Percentiles rank a stretch among this genome's conserved stretches.
Evolutionary conservation across 2,888 invertebrate genomes (phyloP).

Genomic region (Agrotis segetum): DNA sequence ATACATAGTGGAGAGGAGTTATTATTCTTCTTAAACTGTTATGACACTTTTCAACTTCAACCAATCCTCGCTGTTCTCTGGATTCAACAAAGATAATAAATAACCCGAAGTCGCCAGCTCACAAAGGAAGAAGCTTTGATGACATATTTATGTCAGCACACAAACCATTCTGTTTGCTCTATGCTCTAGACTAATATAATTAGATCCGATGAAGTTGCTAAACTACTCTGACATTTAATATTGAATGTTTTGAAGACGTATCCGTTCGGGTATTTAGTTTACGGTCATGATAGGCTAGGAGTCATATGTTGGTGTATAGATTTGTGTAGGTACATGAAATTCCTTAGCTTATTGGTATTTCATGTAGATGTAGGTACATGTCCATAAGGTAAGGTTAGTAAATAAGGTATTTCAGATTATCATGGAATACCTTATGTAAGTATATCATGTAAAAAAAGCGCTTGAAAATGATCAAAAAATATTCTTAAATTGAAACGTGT

Average conservation of each 20-base stretch:
- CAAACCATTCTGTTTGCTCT: conserved; percentile 29
- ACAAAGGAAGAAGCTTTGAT: conserved; percentile 48
- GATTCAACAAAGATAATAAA: conserved; percentile 35
- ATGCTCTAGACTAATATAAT: conserved; percentile 35
- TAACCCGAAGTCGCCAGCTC: conserved; percentile 21
- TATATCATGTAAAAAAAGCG: no score
- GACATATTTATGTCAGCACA: conserved; percentile 50
- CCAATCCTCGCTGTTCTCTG: conserved; percentile 9
- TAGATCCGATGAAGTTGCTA: conserved; percentile 31
- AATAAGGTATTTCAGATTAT: no score
- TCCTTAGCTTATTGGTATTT: no score
- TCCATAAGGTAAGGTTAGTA: no score
- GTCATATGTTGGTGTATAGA: not conserved
- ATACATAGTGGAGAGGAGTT: not conserved
- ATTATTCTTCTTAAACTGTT: conserved; percentile 2
- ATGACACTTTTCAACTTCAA: conserved; percentile 1
- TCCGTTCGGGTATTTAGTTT: conserved; percentile 2
- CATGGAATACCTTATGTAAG: no score
- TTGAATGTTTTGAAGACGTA: conserved; percentile 1
- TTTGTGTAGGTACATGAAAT: no score
- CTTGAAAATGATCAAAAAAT: no score
- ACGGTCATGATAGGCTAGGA: not conserved
- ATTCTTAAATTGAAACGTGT: no score
- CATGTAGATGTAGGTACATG: no score
- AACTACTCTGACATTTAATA: conserved; percentile 41